A percentile compares a stretch with the other conserved stretches of the same genome.
Conservation (phyloP, 2,113 vertebrate species). For the Nibea albiflora region DNA sequence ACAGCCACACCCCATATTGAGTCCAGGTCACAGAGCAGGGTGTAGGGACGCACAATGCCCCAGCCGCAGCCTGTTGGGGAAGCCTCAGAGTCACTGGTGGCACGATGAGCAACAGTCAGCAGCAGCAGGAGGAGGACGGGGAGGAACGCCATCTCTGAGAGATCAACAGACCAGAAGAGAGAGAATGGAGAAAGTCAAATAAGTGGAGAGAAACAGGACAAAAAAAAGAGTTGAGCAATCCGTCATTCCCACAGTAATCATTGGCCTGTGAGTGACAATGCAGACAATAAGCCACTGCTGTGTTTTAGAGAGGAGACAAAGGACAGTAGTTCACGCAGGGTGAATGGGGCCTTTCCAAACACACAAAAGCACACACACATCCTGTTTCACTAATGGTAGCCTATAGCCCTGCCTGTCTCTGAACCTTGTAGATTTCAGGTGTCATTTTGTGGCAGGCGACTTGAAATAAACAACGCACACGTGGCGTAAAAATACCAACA, state of each 20-base stretch:
- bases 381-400: conserved; percentile 27
- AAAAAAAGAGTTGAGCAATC: conserved; percentile 30
- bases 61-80: conserved; percentile 91
- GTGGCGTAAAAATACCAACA: conserved; percentile 1
- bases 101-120: conserved; percentile 81
- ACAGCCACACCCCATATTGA: conserved; percentile 95
- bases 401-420: conserved; percentile 7
- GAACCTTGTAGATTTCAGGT: conserved; percentile 16
- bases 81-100: conserved; percentile 79
- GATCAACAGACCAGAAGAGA: conserved; percentile 40
- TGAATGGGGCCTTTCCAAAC: conserved; percentile 46
- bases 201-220: conserved; percentile 5
- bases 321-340: conserved; percentile 51
- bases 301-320: conserved; percentile 66
- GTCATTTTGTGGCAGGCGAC: conserved; percentile 16
- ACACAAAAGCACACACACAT: conserved; percentile 31
- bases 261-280: conserved; percentile 50
- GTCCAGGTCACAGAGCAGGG: conserved; percentile 95
- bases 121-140: conserved; percentile 84
- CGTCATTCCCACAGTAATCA: conserved; percentile 48
- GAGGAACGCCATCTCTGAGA: conserved; percentile 77
- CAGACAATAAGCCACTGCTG: conserved; percentile 61
- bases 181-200: neutral
- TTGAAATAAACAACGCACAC: conserved; percentile 26
- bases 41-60: conserved; percentile 90